A percentile compares a stretch with the other conserved stretches of the same genome.
Conservation (phyloP, 2,113 vertebrate species). For the Sander lucioperca region DNA sequence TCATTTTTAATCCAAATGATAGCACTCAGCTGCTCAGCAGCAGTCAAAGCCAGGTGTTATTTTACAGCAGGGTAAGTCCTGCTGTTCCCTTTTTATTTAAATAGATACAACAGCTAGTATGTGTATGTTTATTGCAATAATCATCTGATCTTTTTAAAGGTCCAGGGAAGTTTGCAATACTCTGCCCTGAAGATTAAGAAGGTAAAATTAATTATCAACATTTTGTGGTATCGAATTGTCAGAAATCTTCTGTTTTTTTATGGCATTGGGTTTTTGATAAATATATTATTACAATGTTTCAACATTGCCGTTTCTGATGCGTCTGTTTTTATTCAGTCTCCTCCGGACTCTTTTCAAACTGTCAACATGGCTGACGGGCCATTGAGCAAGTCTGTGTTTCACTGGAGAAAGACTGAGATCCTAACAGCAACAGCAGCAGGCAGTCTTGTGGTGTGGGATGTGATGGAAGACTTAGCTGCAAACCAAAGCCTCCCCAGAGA, state of each 20-base stretch:
- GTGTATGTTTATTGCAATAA: slow-evolving; percentile 24
- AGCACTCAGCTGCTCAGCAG: slow-evolving; percentile 89
- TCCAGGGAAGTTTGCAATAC: slow-evolving; percentile 65
- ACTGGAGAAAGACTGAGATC: slow-evolving; percentile 77
- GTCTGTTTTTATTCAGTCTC: not conserved
- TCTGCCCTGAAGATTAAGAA: slow-evolving; percentile 78
- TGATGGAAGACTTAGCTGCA: not conserved
- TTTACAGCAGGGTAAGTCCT: slow-evolving; percentile 90
- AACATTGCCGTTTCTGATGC: slow-evolving; percentile 3
- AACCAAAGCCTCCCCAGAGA: slow-evolving; percentile 42
- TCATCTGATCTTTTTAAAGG: slow-evolving; percentile 72
- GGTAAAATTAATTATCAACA: slow-evolving; percentile 77
- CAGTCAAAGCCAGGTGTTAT: slow-evolving; percentile 87
- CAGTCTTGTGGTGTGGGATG: slow-evolving; percentile 88
- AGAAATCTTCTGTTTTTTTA: not conserved
- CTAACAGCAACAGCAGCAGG: slow-evolving; percentile 85
- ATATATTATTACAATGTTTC: not conserved
- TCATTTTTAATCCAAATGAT: slow-evolving; percentile 88
- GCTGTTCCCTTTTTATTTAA: not conserved
- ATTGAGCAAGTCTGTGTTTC: slow-evolving; percentile 89
- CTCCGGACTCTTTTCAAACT: slow-evolving; percentile 69
- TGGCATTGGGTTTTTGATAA: not conserved
- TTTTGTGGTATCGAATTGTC: not conserved
- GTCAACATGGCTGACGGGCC: slow-evolving; percentile 80
- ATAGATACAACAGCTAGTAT: not conserved